A percentile compares a stretch with the other conserved stretches of the same genome.
These are phyloP conservation scores for Hydrolagus affinis DNA, from an alignment of 2,113 vertebrate species.

Conservation along the genomic window DNA sequence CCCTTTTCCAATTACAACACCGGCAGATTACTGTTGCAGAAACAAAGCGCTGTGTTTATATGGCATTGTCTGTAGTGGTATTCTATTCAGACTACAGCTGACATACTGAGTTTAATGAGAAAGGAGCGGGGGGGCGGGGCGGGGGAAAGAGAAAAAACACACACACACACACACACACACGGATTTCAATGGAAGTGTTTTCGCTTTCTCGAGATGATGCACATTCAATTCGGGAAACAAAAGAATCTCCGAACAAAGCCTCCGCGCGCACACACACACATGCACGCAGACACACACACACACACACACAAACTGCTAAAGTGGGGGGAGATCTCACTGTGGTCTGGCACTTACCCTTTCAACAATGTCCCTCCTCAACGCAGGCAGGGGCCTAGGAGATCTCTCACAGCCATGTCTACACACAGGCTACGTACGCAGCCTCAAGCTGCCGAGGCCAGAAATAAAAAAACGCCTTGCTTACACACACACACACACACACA, in stretches of 20 bases:
- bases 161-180: background rate
- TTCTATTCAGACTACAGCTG: background rate
- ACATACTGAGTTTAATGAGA: background rate
- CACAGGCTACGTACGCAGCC: background rate
- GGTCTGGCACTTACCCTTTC: slow-evolving; percentile 20
- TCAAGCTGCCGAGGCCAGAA: background rate
- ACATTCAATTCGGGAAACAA: slow-evolving; percentile 12
- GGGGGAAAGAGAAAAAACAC: too few relatives aligned
- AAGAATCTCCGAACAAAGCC: background rate
- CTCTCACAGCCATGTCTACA: background rate
- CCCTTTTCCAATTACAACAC: background rate
- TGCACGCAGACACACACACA: too few relatives aligned
- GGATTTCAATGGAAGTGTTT: background rate
- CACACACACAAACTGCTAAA: background rate
- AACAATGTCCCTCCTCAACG: slow-evolving; percentile 18
- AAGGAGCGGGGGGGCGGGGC: too few relatives aligned
- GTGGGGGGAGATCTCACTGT: background rate
- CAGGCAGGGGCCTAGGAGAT: background rate
- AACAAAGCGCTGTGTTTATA: background rate
- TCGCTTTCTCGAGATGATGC: background rate
- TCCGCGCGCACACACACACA: background rate
- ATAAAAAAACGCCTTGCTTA: too few relatives aligned
- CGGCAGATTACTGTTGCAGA: background rate
- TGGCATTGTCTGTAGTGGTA: background rate
- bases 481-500: too few relatives aligned